A percentile compares a stretch with the other conserved stretches of the same genome.
Evolutionary conservation across 2,113 vertebrate genomes (phyloP).

Genomic region (Sapajus apella): DNA sequence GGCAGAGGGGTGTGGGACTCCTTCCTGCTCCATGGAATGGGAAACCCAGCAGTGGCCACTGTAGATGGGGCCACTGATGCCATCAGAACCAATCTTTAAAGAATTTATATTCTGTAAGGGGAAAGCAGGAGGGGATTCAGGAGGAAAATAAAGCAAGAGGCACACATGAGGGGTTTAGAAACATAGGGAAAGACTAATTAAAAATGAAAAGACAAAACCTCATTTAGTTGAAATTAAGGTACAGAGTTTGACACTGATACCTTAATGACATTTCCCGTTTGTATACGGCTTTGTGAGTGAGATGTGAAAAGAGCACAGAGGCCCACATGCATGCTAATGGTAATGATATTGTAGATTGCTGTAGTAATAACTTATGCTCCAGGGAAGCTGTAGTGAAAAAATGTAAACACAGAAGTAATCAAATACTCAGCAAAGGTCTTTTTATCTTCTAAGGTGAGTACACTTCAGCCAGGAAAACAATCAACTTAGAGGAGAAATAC

Average conservation of each 20-base stretch:
- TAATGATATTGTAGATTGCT: background rate
- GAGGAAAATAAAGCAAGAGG: background rate
- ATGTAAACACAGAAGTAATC: constrained; percentile 4
- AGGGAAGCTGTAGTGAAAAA: background rate
- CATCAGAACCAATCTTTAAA: background rate
- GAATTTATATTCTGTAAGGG: background rate
- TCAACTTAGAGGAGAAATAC: background rate
- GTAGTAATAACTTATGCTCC: background rate
- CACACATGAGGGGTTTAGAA: background rate
- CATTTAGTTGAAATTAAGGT: background rate
- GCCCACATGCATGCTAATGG: background rate
- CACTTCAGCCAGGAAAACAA: background rate
- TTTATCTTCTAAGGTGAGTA: background rate
- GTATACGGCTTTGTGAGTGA: background rate
- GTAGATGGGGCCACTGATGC: too few species aligned
- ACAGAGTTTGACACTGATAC: background rate
- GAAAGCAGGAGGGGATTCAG: background rate
- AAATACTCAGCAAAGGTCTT: background rate
- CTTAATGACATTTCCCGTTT: background rate
- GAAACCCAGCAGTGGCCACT: too few species aligned
- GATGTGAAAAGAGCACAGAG: background rate
- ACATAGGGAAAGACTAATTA: background rate
- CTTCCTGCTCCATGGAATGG: too few species aligned
- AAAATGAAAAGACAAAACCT: background rate
- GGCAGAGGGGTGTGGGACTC: too few species aligned